phyloP scores from a whole-genome alignment of 2,113 vertebrate genomes.

The Rhabdornis inornatus region DNA sequence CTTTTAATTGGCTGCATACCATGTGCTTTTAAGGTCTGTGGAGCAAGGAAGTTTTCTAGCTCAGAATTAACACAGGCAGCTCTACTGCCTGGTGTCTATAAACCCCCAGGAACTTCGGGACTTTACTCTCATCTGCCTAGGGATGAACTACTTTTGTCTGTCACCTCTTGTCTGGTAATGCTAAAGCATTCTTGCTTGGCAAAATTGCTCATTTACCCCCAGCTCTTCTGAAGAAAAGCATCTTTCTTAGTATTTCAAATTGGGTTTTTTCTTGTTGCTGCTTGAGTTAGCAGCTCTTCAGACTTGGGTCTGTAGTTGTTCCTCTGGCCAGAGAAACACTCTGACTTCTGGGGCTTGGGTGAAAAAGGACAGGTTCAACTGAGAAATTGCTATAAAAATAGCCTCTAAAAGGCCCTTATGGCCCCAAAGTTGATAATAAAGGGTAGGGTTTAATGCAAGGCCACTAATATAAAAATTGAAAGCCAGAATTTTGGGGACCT shows the following conservation, averaged over 20 bases:
- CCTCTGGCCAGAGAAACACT: neutral
- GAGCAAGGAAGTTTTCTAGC: neutral
- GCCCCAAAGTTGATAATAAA: neutral
- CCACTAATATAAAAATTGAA: neutral
- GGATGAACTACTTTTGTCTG: neutral
- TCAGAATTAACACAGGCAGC: neutral
- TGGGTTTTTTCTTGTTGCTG: accelerated
- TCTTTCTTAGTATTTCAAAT: neutral
- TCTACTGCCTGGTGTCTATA: neutral
- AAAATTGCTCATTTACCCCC: neutral
- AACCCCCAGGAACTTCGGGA: neutral
- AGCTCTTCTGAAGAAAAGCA: neutral
- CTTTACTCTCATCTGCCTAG: neutral
- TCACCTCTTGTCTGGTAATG: neutral
- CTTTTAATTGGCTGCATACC: neutral
- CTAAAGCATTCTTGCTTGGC: neutral
- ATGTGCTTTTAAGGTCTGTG: neutral
- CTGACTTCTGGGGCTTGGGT: neutral
- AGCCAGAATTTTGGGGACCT: neutral
- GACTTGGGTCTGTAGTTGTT: neutral
- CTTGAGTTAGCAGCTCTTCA: neutral
- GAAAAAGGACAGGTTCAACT: neutral
- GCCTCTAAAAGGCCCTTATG: neutral
- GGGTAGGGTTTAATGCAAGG: neutral
- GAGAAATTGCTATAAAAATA: neutral